Conservation (phyloP, 1,140 invertebrate species). For the Pseudobourletiella spinata region DNA sequence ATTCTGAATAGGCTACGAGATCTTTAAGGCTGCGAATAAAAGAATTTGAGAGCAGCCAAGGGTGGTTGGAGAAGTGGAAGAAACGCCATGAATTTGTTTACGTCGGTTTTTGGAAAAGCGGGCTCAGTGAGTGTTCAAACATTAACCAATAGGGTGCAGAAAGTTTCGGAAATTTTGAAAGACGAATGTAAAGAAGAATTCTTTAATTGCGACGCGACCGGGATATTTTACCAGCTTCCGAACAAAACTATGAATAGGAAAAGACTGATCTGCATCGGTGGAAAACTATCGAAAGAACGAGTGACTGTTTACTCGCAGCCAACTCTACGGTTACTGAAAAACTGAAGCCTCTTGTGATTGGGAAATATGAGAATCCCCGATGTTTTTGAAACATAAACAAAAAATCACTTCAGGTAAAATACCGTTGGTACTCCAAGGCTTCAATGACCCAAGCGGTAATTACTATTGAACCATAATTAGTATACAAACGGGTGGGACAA, state of each 20-base stretch:
- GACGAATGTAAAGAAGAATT: constrained; percentile 2
- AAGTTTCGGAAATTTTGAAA: not conserved
- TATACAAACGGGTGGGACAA: too few relatives aligned
- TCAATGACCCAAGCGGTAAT: too few relatives aligned
- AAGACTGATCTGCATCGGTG: constrained; percentile 6
- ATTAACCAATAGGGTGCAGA: not conserved
- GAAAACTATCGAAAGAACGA: constrained; percentile 38
- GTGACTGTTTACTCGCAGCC: too few relatives aligned
- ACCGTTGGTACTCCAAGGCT: too few relatives aligned
- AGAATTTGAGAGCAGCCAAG: not conserved
- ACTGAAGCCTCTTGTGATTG: too few relatives aligned
- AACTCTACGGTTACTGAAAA: too few relatives aligned
- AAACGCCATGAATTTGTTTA: not conserved
- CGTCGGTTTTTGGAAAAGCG: not conserved
- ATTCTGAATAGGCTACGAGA: too few relatives aligned
- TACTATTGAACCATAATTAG: too few relatives aligned
- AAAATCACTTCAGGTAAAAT: too few relatives aligned
- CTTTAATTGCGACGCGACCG: constrained; percentile 10
- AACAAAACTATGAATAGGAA: not conserved
- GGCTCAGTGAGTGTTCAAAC: not conserved
- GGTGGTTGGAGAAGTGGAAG: constrained; percentile 3
- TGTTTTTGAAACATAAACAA: too few relatives aligned
- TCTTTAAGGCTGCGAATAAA: too few relatives aligned
- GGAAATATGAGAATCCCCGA: too few relatives aligned
- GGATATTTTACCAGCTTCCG: constrained; percentile 14